Evolutionary conservation across 2,113 vertebrate species (phyloP).

Genomic region (Rattus norvegicus): GRCr8 NC_086034.1:19175501-19176000

Average conservation of each 20-base stretch:
- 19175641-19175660: background rate
- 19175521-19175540: no score
- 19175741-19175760: background rate
- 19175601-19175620: background rate
- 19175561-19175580: no score
- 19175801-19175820: background rate
- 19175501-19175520: no score
- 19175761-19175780: background rate
- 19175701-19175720: background rate
- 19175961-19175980: slow-evolving; percentile 60
- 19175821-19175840: background rate
- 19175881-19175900: background rate
- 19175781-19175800: no score
- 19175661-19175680: background rate
- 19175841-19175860: background rate
- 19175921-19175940: background rate
- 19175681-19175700: background rate
- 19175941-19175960: background rate
- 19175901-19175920: background rate
- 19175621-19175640: background rate
- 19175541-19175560: no score
- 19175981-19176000: slow-evolving; percentile 34
- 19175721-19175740: background rate
- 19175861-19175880: background rate
- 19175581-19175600: no score